Conservation (phyloP, 2,113 vertebrate species). For the Isichthys henryi region DNA sequence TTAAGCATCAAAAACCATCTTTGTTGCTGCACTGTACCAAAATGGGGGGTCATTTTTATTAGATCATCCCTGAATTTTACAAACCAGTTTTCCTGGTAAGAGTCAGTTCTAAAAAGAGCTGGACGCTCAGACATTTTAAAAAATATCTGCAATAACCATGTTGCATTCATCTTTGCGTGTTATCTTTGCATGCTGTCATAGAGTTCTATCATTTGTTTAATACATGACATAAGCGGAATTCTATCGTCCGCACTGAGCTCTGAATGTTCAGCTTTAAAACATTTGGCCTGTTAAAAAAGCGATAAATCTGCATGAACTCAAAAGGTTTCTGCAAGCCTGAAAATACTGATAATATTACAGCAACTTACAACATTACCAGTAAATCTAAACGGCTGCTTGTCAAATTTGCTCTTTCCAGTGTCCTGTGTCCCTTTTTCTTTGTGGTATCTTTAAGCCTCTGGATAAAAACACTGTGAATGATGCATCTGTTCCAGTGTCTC, state of each 20-base stretch:
- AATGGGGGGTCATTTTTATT: background rate
- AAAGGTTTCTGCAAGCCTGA: slow-evolving; percentile 19
- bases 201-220: background rate
- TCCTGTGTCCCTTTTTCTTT: no score
- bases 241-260: background rate
- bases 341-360: slow-evolving; percentile 24
- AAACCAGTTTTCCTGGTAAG: background rate
- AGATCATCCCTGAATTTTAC: background rate
- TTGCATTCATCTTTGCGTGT: background rate
- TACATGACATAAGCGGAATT: background rate
- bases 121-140: background rate
- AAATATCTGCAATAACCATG: background rate
- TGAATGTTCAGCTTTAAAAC: slow-evolving; percentile 14
- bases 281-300: slow-evolving; percentile 25
- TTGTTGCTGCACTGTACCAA: background rate
- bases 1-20: background rate
- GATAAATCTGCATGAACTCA: slow-evolving; percentile 28
- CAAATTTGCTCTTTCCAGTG: background rate
- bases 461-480: background rate
- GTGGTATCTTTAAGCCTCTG: background rate
- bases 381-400: background rate
- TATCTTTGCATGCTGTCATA: background rate
- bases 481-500: background rate
- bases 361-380: background rate
- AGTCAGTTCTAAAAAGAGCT: background rate